phyloP scores from a whole-genome alignment of 2,888 invertebrate genomes.

The Cephus runcator region DNA sequence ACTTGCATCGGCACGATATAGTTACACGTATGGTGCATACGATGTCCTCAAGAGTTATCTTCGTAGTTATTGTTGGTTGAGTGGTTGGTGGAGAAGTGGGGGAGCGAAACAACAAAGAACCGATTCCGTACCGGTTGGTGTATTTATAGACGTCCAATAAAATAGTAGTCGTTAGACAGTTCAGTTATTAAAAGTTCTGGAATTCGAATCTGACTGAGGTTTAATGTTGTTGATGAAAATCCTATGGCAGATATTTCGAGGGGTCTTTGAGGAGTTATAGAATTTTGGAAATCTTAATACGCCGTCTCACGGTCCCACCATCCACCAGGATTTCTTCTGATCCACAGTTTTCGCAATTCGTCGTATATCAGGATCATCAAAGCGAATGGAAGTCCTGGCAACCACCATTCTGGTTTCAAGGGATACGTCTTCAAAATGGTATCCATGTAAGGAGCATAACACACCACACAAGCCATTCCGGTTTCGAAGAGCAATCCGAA shows the following conservation, averaged over 20 bases:
- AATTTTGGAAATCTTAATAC: constrained; percentile 66
- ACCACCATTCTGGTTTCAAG: constrained; percentile 76
- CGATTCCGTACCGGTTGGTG: not conserved
- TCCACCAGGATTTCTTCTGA: constrained; percentile 75
- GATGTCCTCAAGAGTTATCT: not conserved
- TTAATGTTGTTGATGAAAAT: not conserved
- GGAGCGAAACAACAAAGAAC: not conserved
- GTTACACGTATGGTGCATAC: not conserved
- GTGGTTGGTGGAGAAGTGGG: not conserved
- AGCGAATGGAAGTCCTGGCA: constrained; percentile 79
- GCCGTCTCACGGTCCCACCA: constrained; percentile 83
- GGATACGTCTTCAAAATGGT: constrained; percentile 74
- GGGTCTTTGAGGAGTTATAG: no score
- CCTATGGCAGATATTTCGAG: not conserved
- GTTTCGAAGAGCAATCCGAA: constrained; percentile 71
- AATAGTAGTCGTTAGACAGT: not conserved
- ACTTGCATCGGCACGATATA: constrained; percentile 4
- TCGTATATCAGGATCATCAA: constrained; percentile 80
- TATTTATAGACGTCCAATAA: not conserved
- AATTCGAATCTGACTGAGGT: not conserved
- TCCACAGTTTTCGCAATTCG: constrained; percentile 76
- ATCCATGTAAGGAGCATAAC: constrained; percentile 67
- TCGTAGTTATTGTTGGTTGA: not conserved
- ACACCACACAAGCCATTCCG: constrained; percentile 64
- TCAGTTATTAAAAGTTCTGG: no score